Conservation (phyloP, 1,140 invertebrate species). For the Heliconius hermathena region DNA sequence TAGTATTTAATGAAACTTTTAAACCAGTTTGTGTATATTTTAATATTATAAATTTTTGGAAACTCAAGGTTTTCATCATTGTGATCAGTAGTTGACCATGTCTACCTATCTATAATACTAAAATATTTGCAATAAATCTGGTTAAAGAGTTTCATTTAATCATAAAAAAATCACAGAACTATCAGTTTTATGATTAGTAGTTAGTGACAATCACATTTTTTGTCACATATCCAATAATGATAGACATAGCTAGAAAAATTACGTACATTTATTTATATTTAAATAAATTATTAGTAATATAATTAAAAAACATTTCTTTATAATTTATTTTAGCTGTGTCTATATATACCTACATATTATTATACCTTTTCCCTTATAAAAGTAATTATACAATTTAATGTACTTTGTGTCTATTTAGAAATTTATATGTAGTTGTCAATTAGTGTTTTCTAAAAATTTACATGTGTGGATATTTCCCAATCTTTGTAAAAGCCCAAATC, state of each 20-base stretch:
- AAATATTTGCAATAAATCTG: no score
- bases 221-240: not conserved
- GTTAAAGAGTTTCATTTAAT: no score
- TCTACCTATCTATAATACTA: no score
- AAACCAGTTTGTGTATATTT: not conserved
- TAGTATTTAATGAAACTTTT: not conserved
- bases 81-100: no score
- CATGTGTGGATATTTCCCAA: slow-evolving; percentile 38
- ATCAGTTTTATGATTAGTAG: not conserved
- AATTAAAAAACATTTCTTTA: not conserved
- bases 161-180: no score
- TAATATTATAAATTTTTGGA: not conserved
- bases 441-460: slow-evolving; percentile 58
- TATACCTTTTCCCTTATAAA: not conserved
- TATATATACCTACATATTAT: not conserved
- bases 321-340: not conserved
- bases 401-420: slow-evolving; percentile 37
- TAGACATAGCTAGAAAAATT: not conserved
- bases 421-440: slow-evolving; percentile 57
- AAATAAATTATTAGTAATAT: not conserved
- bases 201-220: not conserved
- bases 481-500: slow-evolving; percentile 19
- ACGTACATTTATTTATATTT: not conserved
- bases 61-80: no score
- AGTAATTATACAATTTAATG: slow-evolving; percentile 6